These are phyloP conservation scores for Brachypalpus laphriformis DNA, from an alignment of 2,888 invertebrate genomes.

Conservation along the genomic window DNA sequence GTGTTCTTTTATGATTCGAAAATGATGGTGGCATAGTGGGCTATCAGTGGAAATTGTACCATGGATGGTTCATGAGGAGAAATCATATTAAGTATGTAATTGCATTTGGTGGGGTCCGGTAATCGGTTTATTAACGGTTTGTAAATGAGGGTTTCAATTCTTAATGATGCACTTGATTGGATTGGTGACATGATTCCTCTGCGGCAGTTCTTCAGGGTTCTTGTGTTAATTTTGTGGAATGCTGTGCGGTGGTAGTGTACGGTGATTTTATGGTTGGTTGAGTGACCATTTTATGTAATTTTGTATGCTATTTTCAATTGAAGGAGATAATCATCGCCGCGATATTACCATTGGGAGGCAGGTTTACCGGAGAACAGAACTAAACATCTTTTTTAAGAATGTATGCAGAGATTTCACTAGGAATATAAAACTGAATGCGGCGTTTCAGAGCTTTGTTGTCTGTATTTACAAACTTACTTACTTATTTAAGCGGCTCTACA, in stretches of 20 bases:
- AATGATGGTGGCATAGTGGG: conserved; percentile 35
- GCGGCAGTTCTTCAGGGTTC: not conserved
- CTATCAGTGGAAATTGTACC: not conserved
- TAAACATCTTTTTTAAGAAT: no score
- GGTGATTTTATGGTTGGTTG: conserved; percentile 2
- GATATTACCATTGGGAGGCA: not conserved
- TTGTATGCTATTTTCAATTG: not conserved
- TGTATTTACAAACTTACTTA: no score
- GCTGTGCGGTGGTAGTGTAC: not conserved
- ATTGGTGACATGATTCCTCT: conserved; percentile 12
- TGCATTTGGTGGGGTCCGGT: conserved; percentile 25
- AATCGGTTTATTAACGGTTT: conserved; percentile 35
- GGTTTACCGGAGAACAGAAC: no score
- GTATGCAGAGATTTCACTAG: no score
- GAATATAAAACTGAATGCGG: no score
- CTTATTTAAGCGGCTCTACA: no score
- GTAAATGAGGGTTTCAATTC: not conserved
- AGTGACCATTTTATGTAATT: not conserved
- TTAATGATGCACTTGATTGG: conserved; percentile 12
- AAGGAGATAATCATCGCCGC: not conserved
- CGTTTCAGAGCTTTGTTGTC: no score
- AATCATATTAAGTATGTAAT: conserved; percentile 52
- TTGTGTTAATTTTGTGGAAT: no score
- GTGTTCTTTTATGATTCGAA: conserved; percentile 24
- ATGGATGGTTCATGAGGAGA: conserved; percentile 18